Conservation (phyloP, 2,888 invertebrate species). For the Brachypalpus laphriformis region DNA sequence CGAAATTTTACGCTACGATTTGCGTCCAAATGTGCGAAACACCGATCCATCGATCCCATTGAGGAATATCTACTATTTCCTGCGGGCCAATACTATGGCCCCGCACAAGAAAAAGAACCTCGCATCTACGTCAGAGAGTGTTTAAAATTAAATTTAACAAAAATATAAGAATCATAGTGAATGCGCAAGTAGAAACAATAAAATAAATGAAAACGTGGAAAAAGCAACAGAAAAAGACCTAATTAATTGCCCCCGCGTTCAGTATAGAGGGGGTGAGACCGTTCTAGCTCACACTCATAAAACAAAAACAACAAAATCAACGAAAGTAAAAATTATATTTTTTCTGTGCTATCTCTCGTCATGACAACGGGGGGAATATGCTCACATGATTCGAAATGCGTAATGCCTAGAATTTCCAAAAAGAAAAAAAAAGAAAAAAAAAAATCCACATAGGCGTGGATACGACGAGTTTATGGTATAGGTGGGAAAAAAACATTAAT, state of each 20-base stretch:
- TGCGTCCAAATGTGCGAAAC: background rate
- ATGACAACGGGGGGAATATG: constrained; percentile 53
- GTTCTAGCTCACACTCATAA: constrained; percentile 4
- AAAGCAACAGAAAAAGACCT: constrained; percentile 15
- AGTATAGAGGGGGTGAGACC: background rate
- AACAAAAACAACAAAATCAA: background rate
- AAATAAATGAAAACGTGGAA: constrained; percentile 38
- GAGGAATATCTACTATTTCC: constrained; percentile 26
- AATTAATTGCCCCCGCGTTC: constrained; percentile 41
- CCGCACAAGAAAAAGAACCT: background rate
- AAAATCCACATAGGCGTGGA: background rate
- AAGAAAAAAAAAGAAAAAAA: constrained; percentile 7
- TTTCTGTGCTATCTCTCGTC: constrained; percentile 47
- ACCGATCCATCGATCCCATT: constrained; percentile 25
- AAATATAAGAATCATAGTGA: background rate
- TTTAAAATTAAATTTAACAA: constrained; percentile 24
- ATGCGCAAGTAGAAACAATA: constrained; percentile 33
- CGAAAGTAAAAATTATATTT: constrained; percentile 33
- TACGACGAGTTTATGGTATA: background rate
- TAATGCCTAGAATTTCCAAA: constrained; percentile 47
- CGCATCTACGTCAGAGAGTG: constrained; percentile 33
- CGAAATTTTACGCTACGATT: constrained; percentile 49
- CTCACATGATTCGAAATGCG: constrained; percentile 69
- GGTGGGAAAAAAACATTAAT: constrained; percentile 7
- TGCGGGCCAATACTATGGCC: background rate